These are phyloP conservation scores for Diarsia dahlii DNA, from an alignment of 2,888 invertebrate genomes.

Conservation along the genomic window DNA sequence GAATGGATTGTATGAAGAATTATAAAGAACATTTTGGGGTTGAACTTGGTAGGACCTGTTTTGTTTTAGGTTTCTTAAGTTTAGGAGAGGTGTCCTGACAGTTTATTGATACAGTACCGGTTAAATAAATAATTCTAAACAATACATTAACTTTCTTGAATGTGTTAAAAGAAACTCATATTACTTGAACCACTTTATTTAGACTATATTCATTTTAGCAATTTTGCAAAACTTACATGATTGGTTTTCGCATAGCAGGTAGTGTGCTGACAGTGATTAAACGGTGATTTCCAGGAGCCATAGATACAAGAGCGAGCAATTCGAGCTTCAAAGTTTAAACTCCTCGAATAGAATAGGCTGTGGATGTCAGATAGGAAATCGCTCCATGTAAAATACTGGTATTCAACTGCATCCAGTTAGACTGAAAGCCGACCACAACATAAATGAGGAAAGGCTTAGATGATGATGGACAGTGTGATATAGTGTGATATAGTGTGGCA, in stretches of 20 bases:
- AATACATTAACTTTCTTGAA: neutral
- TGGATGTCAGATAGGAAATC: neutral
- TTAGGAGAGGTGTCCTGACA: neutral
- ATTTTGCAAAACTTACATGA: neutral
- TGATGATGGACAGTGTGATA: no score
- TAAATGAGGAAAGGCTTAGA: no score
- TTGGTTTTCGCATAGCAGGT: neutral
- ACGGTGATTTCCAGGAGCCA: neutral
- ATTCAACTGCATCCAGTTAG: neutral
- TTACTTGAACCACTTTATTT: neutral
- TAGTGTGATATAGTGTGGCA: no score
- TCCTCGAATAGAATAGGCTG: neutral
- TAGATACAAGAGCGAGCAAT: neutral
- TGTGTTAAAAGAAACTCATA: neutral
- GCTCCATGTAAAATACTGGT: neutral
- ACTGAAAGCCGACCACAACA: neutral
- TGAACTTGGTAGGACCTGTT: neutral
- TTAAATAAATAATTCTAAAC: no score
- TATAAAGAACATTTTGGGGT: neutral
- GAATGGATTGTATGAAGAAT: neutral
- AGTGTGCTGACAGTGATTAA: neutral
- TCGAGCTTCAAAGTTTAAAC: neutral
- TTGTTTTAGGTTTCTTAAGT: neutral
- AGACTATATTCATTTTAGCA: neutral
- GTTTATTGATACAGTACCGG: no score